Evolutionary conservation across 2,888 invertebrate species (phyloP).

Genomic region (Synanthedon formicaeformis): DNA sequence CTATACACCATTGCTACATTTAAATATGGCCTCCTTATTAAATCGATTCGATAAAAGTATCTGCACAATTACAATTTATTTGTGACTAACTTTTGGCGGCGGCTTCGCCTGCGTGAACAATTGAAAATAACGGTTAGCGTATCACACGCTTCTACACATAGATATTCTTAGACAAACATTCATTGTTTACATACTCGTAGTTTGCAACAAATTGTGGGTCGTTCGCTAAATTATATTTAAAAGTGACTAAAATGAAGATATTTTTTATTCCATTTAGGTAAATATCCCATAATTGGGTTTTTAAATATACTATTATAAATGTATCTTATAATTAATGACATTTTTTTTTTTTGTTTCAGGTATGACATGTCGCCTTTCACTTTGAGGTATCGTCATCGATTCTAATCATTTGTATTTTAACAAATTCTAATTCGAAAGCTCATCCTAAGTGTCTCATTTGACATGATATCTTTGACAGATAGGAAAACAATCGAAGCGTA

Average conservation of each 20-base stretch:
- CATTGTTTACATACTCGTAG: no score
- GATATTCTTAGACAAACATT: no score
- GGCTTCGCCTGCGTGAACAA: no score
- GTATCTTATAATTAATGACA: neutral
- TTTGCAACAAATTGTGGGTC: neutral
- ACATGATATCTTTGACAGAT: conserved; percentile 16
- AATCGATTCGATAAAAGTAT: neutral
- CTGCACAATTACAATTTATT: neutral
- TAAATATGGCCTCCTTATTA: conserved; percentile 30
- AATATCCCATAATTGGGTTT: no score
- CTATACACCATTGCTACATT: conserved; percentile 25
- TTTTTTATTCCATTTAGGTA: no score
- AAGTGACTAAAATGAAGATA: no score
- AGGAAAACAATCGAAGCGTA: conserved; percentile 33
- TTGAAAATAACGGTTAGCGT: no score
- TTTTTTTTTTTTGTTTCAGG: conserved; percentile 31
- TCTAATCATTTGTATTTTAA: neutral
- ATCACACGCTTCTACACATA: no score
- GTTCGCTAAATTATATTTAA: no score
- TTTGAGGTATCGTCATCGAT: no score
- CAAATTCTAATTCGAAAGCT: neutral
- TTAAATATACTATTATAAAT: no score
- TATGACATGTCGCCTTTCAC: conserved; percentile 5
- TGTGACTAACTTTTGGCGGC: neutral
- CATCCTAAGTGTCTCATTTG: neutral